These are phyloP conservation scores for Meda fulgida DNA, from an alignment of 2,797 vertebrate genomes.

Conservation along the genomic window DNA sequence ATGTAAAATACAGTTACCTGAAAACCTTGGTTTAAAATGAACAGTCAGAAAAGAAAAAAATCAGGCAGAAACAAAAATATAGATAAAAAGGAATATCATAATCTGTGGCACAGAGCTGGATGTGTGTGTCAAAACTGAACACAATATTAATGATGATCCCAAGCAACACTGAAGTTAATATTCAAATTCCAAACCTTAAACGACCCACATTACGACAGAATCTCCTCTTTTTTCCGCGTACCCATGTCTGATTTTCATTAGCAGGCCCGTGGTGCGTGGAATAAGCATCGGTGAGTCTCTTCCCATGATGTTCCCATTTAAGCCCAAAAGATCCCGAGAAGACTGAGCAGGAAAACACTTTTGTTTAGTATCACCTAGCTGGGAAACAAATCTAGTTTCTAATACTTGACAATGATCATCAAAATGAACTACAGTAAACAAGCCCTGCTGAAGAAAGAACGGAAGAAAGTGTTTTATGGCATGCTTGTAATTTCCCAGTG, in stretches of 20 bases:
- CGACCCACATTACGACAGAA: background rate
- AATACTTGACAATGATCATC: background rate
- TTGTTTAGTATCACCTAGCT: background rate
- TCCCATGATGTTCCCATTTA: conserved; percentile 70
- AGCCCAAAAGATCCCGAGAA: conserved; percentile 79
- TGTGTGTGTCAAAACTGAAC: background rate
- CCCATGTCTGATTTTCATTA: background rate
- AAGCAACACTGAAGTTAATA: background rate
- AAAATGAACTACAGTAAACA: background rate
- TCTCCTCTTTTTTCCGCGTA: background rate
- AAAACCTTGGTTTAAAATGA: background rate
- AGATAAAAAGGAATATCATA: background rate
- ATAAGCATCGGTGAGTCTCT: conserved; percentile 65
- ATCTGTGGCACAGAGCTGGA: background rate
- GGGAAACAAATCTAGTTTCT: background rate
- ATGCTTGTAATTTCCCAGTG: conserved; percentile 83
- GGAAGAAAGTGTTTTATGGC: conserved; percentile 72
- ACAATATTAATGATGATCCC: background rate
- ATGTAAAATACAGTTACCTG: background rate
- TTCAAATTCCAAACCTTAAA: background rate
- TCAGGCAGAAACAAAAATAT: too few species aligned
- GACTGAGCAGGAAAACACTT: background rate
- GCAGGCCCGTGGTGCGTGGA: background rate
- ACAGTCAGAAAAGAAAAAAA: too few species aligned
- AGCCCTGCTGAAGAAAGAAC: background rate